Percentiles rank a stretch among this genome's conserved stretches.
These are phyloP conservation scores for Micronisus gabar DNA, from an alignment of 2,113 vertebrate genomes.

Conservation along the genomic window DNA sequence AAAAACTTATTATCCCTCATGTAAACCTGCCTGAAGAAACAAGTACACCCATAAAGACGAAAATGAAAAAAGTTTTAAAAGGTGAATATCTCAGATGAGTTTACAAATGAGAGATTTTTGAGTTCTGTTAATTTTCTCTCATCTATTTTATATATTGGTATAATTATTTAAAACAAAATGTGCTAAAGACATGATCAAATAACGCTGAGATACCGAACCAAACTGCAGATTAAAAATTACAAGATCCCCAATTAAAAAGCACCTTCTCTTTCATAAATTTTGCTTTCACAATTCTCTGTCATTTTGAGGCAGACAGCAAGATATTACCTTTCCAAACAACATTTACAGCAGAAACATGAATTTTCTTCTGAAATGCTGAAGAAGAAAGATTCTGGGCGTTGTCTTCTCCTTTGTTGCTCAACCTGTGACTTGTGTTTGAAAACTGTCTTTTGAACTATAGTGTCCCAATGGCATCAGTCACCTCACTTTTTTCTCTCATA, in stretches of 20 bases:
- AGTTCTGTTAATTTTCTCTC: background rate
- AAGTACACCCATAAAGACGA: background rate
- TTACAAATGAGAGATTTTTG: background rate
- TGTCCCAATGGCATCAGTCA: rapidly evolving
- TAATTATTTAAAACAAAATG: background rate
- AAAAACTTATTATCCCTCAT: background rate
- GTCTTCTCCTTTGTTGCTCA: background rate
- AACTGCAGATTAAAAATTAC: background rate
- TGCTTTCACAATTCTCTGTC: background rate
- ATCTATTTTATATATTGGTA: background rate
- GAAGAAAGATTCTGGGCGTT: background rate
- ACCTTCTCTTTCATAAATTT: background rate
- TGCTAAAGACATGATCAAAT: background rate
- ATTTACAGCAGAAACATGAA: background rate
- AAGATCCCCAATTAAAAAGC: background rate
- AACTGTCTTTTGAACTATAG: background rate
- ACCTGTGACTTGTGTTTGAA: background rate
- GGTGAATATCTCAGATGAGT: background rate
- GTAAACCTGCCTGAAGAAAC: background rate
- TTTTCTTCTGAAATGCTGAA: background rate
- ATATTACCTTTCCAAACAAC: background rate
- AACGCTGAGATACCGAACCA: background rate
- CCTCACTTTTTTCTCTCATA: background rate
- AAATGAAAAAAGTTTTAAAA: background rate
- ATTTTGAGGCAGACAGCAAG: background rate